These are phyloP conservation scores for Tubiluchus corallicola DNA, from an alignment of 2,888 invertebrate genomes.

Conservation along the genomic window DNA sequence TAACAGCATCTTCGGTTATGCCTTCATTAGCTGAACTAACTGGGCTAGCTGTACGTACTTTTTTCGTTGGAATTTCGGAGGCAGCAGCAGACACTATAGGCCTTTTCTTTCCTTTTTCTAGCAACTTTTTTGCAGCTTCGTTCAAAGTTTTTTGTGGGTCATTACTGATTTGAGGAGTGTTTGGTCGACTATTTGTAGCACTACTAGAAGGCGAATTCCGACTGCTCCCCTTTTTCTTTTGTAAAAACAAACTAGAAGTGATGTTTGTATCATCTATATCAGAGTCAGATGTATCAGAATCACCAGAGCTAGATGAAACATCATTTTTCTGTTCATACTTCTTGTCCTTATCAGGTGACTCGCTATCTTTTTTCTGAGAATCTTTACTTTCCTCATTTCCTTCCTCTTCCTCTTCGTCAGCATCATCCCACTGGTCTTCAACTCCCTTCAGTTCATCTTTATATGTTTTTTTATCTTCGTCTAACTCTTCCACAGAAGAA, in stretches of 20 bases:
- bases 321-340: constrained; percentile 5
- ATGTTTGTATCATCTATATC: constrained; percentile 16
- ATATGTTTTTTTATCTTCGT: constrained; percentile 48
- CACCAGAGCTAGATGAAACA: constrained; percentile 45
- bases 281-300: constrained; percentile 49
- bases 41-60: no score
- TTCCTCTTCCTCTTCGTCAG: constrained; percentile 9
- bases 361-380: constrained; percentile 11
- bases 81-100: no score
- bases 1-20: constrained; percentile 81
- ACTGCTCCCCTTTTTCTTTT: constrained; percentile 19
- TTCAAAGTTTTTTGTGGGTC: not conserved
- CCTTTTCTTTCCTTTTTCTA: no score
- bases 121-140: not conserved
- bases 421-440: constrained; percentile 42
- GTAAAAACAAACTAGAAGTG: constrained; percentile 29
- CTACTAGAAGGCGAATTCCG: constrained; percentile 10
- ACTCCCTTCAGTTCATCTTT: constrained; percentile 44
- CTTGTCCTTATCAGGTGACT: constrained; percentile 13
- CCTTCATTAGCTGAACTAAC: constrained; percentile 53
- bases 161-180: constrained; percentile 14
- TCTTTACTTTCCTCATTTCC: constrained; percentile 7
- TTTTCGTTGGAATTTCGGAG: no score
- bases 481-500: constrained; percentile 39
- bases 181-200: constrained; percentile 15